Evolutionary conservation across 92 coral and sea anemone species (phyloP), one percentile per base, ranked within the genome.

Genomic region (Actinostola sp.): DNA sequence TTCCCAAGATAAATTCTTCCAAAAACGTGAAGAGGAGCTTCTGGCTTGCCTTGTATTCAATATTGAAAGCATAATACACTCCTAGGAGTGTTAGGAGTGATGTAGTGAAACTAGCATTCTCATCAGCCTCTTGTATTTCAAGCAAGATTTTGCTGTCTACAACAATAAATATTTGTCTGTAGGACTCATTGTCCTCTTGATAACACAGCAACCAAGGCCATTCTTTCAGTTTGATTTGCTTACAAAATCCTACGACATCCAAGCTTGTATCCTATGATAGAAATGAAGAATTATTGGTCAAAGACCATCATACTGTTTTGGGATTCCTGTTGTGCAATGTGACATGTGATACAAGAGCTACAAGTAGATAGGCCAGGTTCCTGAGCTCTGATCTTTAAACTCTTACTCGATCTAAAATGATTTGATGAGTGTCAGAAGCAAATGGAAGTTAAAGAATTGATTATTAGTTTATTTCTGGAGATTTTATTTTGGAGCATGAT

Each of bases 171-270:
- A 53, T 23, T 53, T 53, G 60, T 24, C 29, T 8, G 60, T 17
- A 53, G 30, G 26, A 17, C 17, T 24, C 30, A 17, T 25, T 9
- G 30, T 53, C 0, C 23, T 53, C 60, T 53, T 53, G 28, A 27
- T 17, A 53, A 29, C 60, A 53, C 28, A 53, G 27, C 30, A 53
- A 27, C 60, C 60, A 53, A 24, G 60, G 60, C 60, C 60, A 53
- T 17, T 53, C 60, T 53, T 53, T n/a, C 5, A 53, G 60, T 4
- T 53, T 24, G 14, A n/a, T 27, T 24, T 53, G 17, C 60, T 53
- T 53, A 27, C 27, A 0, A 21, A 53, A 14, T 27, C 23, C 60
- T 13, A n/a, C 23, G 23, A 53, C 60, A n/a, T 53, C 2, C 60
- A 4, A 4, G 42, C 11, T 11, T 4, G 42, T 36, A 11, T 11